phyloP scores from a whole-genome alignment of 2,888 invertebrate genomes.

The Hirtodrosophila confusa region DNA sequence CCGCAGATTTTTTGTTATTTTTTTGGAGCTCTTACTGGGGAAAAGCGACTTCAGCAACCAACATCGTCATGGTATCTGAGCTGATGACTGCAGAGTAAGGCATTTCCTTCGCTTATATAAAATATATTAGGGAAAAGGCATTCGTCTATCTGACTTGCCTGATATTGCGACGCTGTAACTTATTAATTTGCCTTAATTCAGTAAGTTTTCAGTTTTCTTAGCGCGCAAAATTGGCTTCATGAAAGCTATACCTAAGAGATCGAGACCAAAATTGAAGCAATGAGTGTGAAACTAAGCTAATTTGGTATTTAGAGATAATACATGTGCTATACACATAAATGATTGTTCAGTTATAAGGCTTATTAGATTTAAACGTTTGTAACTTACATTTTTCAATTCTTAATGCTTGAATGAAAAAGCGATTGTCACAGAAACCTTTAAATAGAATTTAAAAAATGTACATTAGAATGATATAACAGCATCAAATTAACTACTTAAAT shows the following conservation, averaged over 20 bases:
- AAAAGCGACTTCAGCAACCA: conserved; percentile 28
- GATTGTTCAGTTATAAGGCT: neutral
- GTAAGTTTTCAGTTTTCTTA: conserved; percentile 53
- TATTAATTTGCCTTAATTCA: conserved; percentile 73
- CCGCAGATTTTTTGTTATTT: neutral
- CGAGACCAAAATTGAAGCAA: conserved; percentile 25
- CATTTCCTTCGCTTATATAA: conserved; percentile 49
- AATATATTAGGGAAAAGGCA: conserved; percentile 14
- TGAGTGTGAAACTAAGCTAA: conserved; percentile 21
- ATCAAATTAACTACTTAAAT: too few relatives aligned
- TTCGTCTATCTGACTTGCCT: conserved; percentile 16
- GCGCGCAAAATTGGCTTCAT: conserved; percentile 60
- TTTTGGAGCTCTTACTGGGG: conserved; percentile 22
- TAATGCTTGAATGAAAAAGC: too few relatives aligned
- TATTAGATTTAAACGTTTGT: neutral
- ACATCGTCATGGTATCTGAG: conserved; percentile 54
- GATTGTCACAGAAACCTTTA: too few relatives aligned
- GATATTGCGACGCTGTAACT: conserved; percentile 42
- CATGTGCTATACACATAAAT: neutral
- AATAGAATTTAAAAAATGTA: too few relatives aligned
- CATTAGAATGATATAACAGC: too few relatives aligned
- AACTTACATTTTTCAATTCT: too few relatives aligned
- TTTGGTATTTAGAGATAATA: conserved; percentile 3
- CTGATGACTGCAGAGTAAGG: conserved; percentile 7
- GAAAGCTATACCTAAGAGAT: conserved; percentile 18